Conservation (phyloP, 2,888 invertebrate genomes). For the Amiota mariae region DNA sequence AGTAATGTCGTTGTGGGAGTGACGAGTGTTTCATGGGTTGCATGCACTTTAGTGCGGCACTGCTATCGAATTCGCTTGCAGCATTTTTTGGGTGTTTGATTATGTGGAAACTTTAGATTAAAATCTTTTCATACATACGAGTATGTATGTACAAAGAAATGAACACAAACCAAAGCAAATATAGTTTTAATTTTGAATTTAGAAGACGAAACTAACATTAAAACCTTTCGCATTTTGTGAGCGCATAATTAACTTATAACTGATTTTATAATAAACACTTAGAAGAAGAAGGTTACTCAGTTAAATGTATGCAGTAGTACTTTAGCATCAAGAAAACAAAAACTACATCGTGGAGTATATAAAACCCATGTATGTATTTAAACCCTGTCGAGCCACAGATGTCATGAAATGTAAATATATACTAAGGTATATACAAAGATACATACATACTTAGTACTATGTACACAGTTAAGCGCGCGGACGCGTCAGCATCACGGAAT, state of each 20-base stretch:
- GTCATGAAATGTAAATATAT: neutral
- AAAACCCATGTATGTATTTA: no score
- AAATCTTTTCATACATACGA: constrained; percentile 61
- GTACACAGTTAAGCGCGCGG: constrained; percentile 14
- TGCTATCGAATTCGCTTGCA: neutral
- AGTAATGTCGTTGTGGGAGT: constrained; percentile 18
- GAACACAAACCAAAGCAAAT: neutral
- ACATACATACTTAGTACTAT: neutral
- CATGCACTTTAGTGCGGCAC: constrained; percentile 15
- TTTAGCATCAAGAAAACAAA: no score
- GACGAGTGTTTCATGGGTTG: neutral
- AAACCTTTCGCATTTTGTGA: no score
- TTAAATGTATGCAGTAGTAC: no score
- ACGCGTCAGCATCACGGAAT: constrained; percentile 48
- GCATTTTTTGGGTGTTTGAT: constrained; percentile 47
- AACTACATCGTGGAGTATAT: no score
- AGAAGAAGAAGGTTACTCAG: no score
- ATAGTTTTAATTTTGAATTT: no score
- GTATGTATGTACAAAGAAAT: neutral
- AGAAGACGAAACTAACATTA: no score
- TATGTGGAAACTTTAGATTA: constrained; percentile 69
- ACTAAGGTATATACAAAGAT: neutral
- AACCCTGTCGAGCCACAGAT: no score
- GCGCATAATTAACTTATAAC: no score
- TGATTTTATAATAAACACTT: no score